Base-by-base conservation (phyloP, 2,888 invertebrate genomes). In the Sphecodes monilicornis region DNA sequence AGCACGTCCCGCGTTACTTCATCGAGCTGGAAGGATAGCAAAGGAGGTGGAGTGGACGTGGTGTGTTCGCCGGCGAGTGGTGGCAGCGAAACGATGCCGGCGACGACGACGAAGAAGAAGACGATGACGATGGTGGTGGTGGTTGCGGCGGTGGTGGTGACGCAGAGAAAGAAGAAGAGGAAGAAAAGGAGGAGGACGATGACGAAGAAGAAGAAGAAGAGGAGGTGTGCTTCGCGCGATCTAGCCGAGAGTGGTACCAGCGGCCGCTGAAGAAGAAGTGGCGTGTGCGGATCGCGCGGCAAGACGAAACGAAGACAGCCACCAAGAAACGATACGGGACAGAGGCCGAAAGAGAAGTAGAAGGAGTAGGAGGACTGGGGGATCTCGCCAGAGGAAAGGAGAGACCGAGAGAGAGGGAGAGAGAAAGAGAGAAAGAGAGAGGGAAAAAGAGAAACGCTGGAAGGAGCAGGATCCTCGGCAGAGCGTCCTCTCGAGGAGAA, bases 191-290 rank as follows among this genome's bases (percentile, higher is more conserved):
- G 66, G 82, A 82, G 39, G 72, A 72, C 3, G 70, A 43, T 6
- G 22, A 50, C 1, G 57, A 84, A 41, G 85, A 84, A 79, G 82
- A 76, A 82, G 84, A 79, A 78, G 81, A 78, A 74, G 84, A 90
- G 89, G 82, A 89, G 87, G 88, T 85, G 86, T 86, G 87, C 88
- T 90, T 88, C 86, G 86, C 90, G 87, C 88, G 91, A 91, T 91
- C 90, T 90, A 91, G 90, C 88, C 87, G 86, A 90, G 90, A 85
- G 89, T 89, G 88, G 89, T 87, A 87, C 90, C 87, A 88, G 80
- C 86, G 90, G 88, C 90, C 87, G 91, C 90, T 89, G 91, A 88
- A 87, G 91, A 91, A 92, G 90, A 91, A 91, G 91, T 89, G 89
- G 91, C 89, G 91, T 88, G 91, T 88, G 91, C 85, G 88, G 89